Conservation (phyloP, 2,113 vertebrate species). For the Pandion haliaetus region DNA sequence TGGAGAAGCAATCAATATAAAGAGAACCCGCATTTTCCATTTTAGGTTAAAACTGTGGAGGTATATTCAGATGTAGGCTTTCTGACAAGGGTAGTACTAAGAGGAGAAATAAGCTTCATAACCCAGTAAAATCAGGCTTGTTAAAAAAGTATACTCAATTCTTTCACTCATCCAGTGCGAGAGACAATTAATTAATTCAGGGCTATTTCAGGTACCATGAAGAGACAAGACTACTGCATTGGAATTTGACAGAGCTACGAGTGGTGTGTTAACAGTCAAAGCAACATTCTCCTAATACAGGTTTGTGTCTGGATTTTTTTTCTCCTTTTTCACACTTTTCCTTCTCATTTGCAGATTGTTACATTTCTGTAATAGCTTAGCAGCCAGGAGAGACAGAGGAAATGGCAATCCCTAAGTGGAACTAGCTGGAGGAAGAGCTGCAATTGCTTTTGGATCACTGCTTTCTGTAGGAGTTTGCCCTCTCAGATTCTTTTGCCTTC, state of each 20-base stretch:
- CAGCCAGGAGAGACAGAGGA: not conserved
- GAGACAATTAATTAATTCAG: not conserved
- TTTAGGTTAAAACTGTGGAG: not conserved
- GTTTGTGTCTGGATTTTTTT: not conserved
- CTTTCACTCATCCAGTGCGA: not conserved
- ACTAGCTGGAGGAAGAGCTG: not conserved
- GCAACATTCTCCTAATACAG: not conserved
- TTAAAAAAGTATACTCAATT: not conserved
- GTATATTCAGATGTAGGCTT: not conserved
- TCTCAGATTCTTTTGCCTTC: not conserved
- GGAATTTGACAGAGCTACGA: not conserved
- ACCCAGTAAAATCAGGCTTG: not conserved
- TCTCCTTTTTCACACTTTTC: not conserved
- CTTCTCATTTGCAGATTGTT: not conserved
- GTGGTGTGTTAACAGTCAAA: not conserved
- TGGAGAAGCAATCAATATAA: not conserved
- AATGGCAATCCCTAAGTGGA: not conserved
- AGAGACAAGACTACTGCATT: not conserved
- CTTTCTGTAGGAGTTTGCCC: not conserved
- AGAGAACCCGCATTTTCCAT: not conserved
- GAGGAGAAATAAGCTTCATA: not conserved
- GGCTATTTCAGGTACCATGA: not conserved
- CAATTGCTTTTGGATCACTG: constrained; percentile 1
- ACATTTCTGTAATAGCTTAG: not conserved
- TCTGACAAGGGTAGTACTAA: not conserved